Evolutionary conservation across 35 echinoderm and acorn worm species (phyloP), one percentile per base, ranked within the genome.

Genomic region (Chiridota heheva): DNA sequence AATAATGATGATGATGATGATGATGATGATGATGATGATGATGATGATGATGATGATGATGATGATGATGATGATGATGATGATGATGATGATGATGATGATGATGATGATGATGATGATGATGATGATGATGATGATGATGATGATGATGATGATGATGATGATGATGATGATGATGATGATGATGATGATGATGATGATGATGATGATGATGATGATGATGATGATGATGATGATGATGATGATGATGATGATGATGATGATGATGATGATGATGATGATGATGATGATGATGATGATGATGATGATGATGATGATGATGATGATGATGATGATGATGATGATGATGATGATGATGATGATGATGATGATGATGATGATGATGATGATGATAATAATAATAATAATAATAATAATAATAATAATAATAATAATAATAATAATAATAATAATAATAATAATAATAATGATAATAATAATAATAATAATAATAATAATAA

Each of bases 71-170:
- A 53, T 56, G 0, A 56, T 1, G 49, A 56, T 56, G 49, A 56
- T 56, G 49, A 56, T 0, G 1, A 18, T 56, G 49, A 56, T 56
- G 1, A 56, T 56, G 49, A 0, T 56, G 25, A 56, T 56, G 49
- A 24, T 1, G 49, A 53, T 53, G 48, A 53, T 53, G 48, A 53
- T 53, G 48, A 53, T 53, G 48, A n/a, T 53, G 48, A n/a, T 53
- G 48, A 12, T 53, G 48, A 53, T 53, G 48, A 53, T 53, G n/a
- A 12, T 59, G 56, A 59, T 53, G 48, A 53, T 53, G 48, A 53
- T 53, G 48, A 53, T 53, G 48, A 53, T 56, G 49, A 1, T 0
- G 49, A 56, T 0, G 49, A 56, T 56, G 49, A 56, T 56, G 49
- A 56, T 56, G 1, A 56, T 56, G 49, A 56, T 0, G 49, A 1